Evolutionary conservation across 2,888 invertebrate genomes (phyloP).

Genomic region (Cataglyphis cursor): DNA sequence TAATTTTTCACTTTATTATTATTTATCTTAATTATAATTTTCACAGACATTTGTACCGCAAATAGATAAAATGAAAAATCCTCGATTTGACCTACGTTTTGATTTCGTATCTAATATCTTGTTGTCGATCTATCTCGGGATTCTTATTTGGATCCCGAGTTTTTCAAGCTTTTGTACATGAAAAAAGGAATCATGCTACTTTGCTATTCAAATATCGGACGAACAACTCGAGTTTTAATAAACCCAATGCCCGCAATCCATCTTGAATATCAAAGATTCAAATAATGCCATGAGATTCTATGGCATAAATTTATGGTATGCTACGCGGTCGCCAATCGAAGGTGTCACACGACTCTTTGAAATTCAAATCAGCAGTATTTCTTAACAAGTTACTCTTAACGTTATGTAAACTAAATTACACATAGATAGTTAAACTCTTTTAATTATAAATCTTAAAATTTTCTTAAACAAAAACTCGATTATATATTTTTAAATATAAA

Average conservation of each 20-base stretch:
- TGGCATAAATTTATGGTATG: slow-evolving; percentile 14
- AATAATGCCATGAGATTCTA: slow-evolving; percentile 21
- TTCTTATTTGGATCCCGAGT: neutral
- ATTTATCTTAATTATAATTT: slow-evolving; percentile 8
- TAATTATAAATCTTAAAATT: neutral
- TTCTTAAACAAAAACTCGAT: neutral
- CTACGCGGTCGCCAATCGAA: neutral
- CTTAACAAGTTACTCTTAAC: neutral
- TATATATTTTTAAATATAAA: slow-evolving; percentile 1
- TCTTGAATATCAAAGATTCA: slow-evolving; percentile 40
- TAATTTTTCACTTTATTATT: neutral
- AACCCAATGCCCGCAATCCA: slow-evolving; percentile 31
- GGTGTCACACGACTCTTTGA: neutral
- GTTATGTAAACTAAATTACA: neutral
- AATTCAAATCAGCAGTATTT: slow-evolving; percentile 17
- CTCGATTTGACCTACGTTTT: neutral
- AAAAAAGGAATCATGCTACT: slow-evolving; percentile 39
- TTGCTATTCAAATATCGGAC: slow-evolving; percentile 50
- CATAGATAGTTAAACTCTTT: neutral
- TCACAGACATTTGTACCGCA: neutral
- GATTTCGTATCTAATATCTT: slow-evolving; percentile 10
- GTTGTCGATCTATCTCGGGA: neutral
- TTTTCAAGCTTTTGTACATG: slow-evolving; percentile 2
- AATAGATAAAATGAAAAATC: neutral
- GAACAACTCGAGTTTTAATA: slow-evolving; percentile 41